Percentiles rank a stretch among this genome's conserved stretches.
Conservation (phyloP, 2,797 vertebrate species). For the Mormyrus hasselquistii region DNA sequence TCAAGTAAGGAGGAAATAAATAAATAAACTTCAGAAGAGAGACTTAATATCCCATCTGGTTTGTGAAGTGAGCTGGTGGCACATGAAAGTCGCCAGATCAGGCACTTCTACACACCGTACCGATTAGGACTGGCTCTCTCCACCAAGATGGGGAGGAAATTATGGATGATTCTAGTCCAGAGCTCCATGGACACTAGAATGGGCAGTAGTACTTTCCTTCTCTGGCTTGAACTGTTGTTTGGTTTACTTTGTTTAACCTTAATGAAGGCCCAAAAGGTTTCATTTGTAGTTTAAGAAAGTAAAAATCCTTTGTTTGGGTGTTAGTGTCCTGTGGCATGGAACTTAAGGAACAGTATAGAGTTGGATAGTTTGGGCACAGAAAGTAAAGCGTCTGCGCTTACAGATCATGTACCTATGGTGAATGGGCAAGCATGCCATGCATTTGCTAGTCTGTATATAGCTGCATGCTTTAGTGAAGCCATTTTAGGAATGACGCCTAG, state of each 20-base stretch:
- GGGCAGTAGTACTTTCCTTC: neutral
- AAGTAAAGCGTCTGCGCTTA: neutral
- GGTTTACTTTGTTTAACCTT: neutral
- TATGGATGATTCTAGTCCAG: neutral
- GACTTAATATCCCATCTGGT: neutral
- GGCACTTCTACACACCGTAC: neutral
- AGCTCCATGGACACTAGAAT: neutral
- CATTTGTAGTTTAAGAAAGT: neutral
- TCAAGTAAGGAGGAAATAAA: neutral
- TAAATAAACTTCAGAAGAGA: conserved; percentile 5
- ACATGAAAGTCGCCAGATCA: neutral
- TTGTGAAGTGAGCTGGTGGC: neutral
- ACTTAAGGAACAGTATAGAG: neutral
- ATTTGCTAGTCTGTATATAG: neutral
- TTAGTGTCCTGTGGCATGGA: neutral
- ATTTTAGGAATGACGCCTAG: neutral
- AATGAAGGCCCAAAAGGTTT: neutral
- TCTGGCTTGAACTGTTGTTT: neutral
- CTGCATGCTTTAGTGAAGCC: neutral
- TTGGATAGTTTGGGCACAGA: neutral
- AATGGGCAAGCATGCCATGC: neutral
- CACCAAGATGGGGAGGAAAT: neutral
- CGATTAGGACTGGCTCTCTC: neutral
- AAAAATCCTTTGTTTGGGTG: neutral
- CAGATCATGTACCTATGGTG: neutral